Evolutionary conservation across 2,113 vertebrate species (phyloP).

Genomic region (Hystrix brachyura): DNA sequence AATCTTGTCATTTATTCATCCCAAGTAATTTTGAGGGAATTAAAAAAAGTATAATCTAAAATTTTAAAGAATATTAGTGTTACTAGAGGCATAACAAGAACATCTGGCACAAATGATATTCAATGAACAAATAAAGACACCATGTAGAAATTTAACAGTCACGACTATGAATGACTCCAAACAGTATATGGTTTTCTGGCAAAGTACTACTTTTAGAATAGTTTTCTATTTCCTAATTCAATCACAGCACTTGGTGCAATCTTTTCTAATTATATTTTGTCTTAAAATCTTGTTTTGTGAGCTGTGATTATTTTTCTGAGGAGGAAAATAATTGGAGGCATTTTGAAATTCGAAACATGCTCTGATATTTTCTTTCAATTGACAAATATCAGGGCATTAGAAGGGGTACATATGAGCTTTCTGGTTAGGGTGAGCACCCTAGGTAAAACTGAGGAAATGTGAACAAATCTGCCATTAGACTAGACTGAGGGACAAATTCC

Average conservation of each 20-base stretch:
- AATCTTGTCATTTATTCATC: constrained; percentile 40
- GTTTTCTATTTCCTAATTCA: constrained; percentile 42
- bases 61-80: constrained; percentile 65
- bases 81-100: constrained; percentile 62
- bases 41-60: constrained; percentile 54
- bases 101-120: constrained; percentile 63
- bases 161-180: not conserved
- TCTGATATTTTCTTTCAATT: constrained; percentile 45
- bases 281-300: constrained; percentile 67
- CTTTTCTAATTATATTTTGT: constrained; percentile 69
- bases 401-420: not conserved
- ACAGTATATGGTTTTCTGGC: not conserved
- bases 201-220: not conserved
- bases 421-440: not conserved
- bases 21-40: constrained; percentile 51
- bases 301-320: constrained; percentile 58
- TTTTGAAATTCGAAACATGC: constrained; percentile 67
- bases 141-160: not conserved
- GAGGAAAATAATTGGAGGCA: constrained; percentile 63
- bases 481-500: not conserved
- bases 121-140: constrained; percentile 40
- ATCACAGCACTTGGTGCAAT: constrained; percentile 29
- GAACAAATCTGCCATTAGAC: not conserved
- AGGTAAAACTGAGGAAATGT: not conserved
- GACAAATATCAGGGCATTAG: not conserved